Evolutionary conservation across 2,888 invertebrate genomes (phyloP).

Genomic region (Esperia sulphurella): DNA sequence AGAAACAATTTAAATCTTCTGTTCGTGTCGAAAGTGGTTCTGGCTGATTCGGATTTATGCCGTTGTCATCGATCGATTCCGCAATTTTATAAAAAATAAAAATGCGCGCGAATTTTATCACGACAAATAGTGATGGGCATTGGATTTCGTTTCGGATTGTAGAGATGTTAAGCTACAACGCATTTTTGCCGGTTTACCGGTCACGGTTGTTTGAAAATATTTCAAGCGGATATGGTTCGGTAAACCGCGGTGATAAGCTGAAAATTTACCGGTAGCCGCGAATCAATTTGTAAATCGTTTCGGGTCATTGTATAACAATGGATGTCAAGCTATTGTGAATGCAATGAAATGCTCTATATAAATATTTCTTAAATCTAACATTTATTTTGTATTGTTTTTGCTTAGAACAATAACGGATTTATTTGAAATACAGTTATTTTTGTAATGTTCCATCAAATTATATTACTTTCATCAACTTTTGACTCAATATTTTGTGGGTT

Average conservation of each 20-base stretch:
- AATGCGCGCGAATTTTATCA: not conserved
- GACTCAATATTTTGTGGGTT: too few relatives aligned
- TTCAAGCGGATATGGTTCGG: not conserved
- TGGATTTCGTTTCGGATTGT: too few relatives aligned
- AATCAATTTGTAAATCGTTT: not conserved
- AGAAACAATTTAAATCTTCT: not conserved
- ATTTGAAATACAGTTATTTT: too few relatives aligned
- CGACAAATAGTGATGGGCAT: not conserved
- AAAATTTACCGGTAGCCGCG: not conserved
- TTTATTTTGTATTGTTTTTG: too few relatives aligned
- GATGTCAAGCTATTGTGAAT: not conserved
- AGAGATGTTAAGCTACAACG: not conserved
- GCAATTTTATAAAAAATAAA: not conserved
- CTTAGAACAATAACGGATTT: too few relatives aligned
- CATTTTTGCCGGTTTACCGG: not conserved
- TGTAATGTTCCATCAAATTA: too few relatives aligned
- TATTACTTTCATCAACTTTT: too few relatives aligned
- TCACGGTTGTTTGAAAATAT: not conserved
- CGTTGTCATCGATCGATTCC: too few relatives aligned
- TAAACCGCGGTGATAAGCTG: not conserved
- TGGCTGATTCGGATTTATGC: not conserved
- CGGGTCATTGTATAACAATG: conserved; percentile 23
- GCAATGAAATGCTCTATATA: not conserved
- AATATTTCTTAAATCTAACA: too few relatives aligned
- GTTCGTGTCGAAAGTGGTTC: too few relatives aligned